Base-by-base conservation (phyloP, 2,888 invertebrate genomes). In the Chromoteleia sp. region DNA sequence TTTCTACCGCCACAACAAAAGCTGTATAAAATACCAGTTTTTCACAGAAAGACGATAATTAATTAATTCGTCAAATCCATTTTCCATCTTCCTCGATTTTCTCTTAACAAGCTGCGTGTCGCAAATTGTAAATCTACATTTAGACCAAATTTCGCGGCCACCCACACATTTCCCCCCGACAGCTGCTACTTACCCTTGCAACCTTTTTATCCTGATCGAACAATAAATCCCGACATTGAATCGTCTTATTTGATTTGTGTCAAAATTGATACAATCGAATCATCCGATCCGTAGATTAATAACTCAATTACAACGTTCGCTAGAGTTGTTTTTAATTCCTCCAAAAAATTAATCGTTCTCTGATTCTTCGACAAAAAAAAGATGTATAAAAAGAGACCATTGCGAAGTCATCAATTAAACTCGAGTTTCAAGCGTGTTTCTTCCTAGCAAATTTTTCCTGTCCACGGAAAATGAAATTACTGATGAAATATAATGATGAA, bases 91-190 rank as follows among this genome's bases (percentile, higher is more conserved):
- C 30, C 39, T 25, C 14, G 5, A 25, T 43, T 54, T 68, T 68
- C 54, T 30, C 7, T 54, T 12, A 54, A 12, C 56, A 80, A 61
- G 36, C 77, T 43, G 29, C 48, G 63, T 68, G 77, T 59, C 45
- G 68, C 75, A 59, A 54, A 67, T 30, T 63, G 71, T 59, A 43
- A 70, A 65, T 71, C 84, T 86, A 86, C 84, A 86, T 84, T 85
- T 87, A 86, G 84, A 81, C 50, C 61, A 81, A 81, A 86, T 83
- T 85, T 85, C 83, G 85, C 70, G 83, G 80, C 83, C 84, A 84
- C 86, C 87, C 86, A 85, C 87, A 84, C 84, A 70, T 81, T 76
- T 83, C 61, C 67, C 65, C 52, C 45, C 21, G 76, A 82, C 86
- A 85, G 78, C 84, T 85, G 84, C 80, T 59, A 56, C 80, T 65